A percentile compares a stretch with the other conserved stretches of the same genome.
These are phyloP conservation scores for Pseudochromis fuscus DNA, from an alignment of 2,797 vertebrate species.

Conservation along the genomic window DNA sequence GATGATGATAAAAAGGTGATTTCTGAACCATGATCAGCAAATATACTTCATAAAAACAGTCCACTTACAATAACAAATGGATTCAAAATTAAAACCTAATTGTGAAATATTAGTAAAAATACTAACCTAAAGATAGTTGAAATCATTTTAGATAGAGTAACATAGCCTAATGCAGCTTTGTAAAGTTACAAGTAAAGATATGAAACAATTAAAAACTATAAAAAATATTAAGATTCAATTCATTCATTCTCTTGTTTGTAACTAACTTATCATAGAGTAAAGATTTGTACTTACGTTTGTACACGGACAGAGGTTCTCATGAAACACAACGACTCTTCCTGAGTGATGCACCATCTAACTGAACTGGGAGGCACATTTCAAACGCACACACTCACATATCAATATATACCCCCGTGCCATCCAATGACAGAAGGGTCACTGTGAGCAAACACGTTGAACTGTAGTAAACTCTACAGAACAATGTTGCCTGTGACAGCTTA, in stretches of 20 bases:
- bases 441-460: constrained; percentile 26
- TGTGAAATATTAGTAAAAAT: background rate
- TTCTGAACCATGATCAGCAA: too few relatives aligned
- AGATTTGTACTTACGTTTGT: constrained; percentile 58
- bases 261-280: constrained; percentile 9
- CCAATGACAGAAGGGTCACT: constrained; percentile 54
- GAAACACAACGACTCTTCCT: constrained; percentile 39
- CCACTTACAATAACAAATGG: background rate
- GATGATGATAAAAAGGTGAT: background rate
- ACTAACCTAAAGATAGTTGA: background rate
- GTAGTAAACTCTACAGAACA: background rate
- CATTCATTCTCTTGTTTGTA: background rate
- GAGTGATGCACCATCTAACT: constrained; percentile 55
- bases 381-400: constrained; percentile 54
- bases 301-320: constrained; percentile 35
- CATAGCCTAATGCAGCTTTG: background rate
- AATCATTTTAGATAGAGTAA: background rate
- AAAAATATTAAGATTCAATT: background rate
- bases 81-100: background rate
- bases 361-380: constrained; percentile 37
- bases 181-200: background rate
- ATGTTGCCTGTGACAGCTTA: background rate
- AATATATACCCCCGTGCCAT: constrained; percentile 66
- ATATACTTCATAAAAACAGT: background rate
- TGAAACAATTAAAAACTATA: background rate